Evolutionary conservation across 2,113 vertebrate species (phyloP), one percentile per base, ranked within the genome.

Genomic region (Myrmophylax atrothorax): DNA sequence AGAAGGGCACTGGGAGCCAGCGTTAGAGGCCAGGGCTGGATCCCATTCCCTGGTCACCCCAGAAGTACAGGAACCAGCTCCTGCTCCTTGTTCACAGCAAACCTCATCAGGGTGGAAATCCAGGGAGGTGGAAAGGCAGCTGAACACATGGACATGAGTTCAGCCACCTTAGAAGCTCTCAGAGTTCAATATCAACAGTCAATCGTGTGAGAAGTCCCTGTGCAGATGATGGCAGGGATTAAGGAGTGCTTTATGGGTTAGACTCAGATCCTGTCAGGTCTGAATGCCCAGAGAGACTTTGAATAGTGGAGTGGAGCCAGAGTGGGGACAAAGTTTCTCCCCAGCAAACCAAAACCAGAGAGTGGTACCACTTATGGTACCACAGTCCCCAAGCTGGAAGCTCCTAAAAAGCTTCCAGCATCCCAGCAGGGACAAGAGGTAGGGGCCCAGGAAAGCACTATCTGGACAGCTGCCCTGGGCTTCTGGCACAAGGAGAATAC

Each of bases 181-280:
- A 28, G 23, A 35, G 25, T 4, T 29, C 18, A 3, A 0, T 2
- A 4, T 14, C 62, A 67, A 42, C 4, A 44, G 47, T 12, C 33
- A 60, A 2, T 0, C 0, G 33, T 4, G 55, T 19, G 9, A 1
- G 3, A 67, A 62, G 12, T 10, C n/a, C 26, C 38, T 31, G 42
- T 7, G 3, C 2, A 18, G 35, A 9, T 23, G 14, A 49, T n/a
- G 68, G 53, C 33, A 49, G 67, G n/a, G 52, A 12, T 35, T 14
- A 47, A 50, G 24, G 38, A 68, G 38, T 1, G 3, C 14, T 76
- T 22, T 60, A 29, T 16, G 18, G 19, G 9, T 67, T 12, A 49
- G 24, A 17, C 18, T 42, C 35, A 2, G 12, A 10, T 53, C 12
- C 18, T 24, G 13, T 55, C 8, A 12, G 12, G 4, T 60, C 23